Evolutionary conservation across 2,113 vertebrate genomes (phyloP), one percentile per base, ranked within the genome.

Genomic region (Stigmatopora argus): DNA sequence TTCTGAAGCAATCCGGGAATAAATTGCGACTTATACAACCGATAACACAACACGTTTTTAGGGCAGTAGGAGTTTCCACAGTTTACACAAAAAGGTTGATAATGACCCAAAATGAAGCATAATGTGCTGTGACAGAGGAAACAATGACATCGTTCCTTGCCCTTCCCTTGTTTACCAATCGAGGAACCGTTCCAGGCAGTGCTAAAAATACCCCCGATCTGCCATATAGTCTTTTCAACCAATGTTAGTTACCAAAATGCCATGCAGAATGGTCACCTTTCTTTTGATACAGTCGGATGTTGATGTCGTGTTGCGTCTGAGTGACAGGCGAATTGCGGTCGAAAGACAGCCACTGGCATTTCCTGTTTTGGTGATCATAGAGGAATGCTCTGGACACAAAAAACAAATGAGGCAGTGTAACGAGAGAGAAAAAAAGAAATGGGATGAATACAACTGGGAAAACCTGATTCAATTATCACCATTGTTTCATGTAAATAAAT

Each of bases 221-320:
- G 41, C 41, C 19, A 18, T 44, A 45, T 13, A 0, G 12, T 7
- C 12, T 3, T 14, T 61, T 14, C 23, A 31, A 26, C 5, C 23
- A 31, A 34, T 11, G 26, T 46, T 23, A 44, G 35, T 3, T 19
- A 45, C 45, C n/a, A 44, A 9, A 17, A 5, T 0, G 35, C 41
- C 57, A 11, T 4, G 6, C 6, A 12, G 12, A 18, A 46, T 18
- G 62, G 73, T 88, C 58, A 97, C 97, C 97, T 97, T 98, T 99
- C 83, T 96, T 98, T 88, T 98, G 93, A 84, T 95, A 98, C 60
- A 99, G 94, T 83, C 98, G 93, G 80, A 92, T 94, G 70, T 93
- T 90, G 78, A 91, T 90, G 86, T 95, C 91, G 73, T 90, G 91
- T 60, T 92, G 92, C 60, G 84, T 93, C 80, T 89, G 93, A 79